Percentiles rank a stretch among this genome's conserved stretches.
These are phyloP conservation scores for Myathropa florea DNA, from an alignment of 2,888 invertebrate species.

Conservation along the genomic window DNA sequence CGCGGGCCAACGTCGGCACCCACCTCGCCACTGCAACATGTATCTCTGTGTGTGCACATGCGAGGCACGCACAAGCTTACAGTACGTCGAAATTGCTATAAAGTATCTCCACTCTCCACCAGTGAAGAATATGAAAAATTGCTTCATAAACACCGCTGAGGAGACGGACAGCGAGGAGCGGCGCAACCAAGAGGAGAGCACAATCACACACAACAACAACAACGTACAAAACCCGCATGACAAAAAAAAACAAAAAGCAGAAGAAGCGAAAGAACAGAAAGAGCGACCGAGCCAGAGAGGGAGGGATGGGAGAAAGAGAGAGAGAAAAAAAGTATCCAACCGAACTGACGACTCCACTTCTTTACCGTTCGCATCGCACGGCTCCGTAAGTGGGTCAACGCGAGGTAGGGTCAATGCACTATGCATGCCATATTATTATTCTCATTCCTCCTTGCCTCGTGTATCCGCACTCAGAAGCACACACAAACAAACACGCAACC, in stretches of 20 bases:
- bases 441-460: conserved; percentile 47
- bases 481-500: not conserved
- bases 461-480: conserved; percentile 42
- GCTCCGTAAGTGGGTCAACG: conserved; percentile 81
- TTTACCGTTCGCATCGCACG: conserved; percentile 77
- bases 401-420: conserved; percentile 81
- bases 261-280: conserved; percentile 21
- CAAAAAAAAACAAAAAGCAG: conserved; percentile 2
- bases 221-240: conserved; percentile 5
- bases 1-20: not conserved
- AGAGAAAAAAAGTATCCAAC: conserved; percentile 35
- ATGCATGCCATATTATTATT: conserved; percentile 69
- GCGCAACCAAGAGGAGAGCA: conserved; percentile 7
- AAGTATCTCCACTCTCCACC: conserved; percentile 37
- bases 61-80: conserved; percentile 13
- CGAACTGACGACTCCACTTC: conserved; percentile 74
- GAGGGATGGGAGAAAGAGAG: conserved; percentile 29
- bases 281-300: not conserved
- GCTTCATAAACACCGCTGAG: conserved; percentile 23
- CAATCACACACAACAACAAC: not conserved
- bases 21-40: not conserved
- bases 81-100: conserved; percentile 23
- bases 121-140: conserved; percentile 55
- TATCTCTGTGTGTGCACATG: not conserved
- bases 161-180: not conserved